Conservation (phyloP, 2,797 vertebrate species). For the Nasua narica region DNA sequence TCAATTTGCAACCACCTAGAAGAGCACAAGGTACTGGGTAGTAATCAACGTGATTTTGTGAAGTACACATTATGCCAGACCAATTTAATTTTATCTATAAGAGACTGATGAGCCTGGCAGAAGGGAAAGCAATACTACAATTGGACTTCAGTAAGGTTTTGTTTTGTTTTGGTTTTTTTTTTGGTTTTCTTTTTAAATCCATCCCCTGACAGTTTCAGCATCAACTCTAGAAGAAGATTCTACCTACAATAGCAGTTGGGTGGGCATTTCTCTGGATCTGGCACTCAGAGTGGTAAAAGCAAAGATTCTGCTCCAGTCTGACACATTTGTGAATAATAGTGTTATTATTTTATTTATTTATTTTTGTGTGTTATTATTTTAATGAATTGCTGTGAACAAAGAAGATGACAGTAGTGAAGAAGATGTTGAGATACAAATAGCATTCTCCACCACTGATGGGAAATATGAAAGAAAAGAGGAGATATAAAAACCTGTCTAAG, state of each 20-base stretch:
- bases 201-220: neutral
- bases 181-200: neutral
- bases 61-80: constrained; percentile 59
- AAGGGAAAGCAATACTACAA: constrained; percentile 28
- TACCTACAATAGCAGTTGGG: neutral
- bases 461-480: constrained; percentile 2
- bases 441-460: neutral
- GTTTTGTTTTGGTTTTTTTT: neutral
- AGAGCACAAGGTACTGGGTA: constrained; percentile 36
- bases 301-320: neutral
- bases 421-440: neutral
- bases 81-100: constrained; percentile 60
- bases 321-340: neutral
- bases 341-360: neutral
- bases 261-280: neutral
- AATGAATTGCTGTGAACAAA: neutral
- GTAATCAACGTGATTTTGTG: constrained; percentile 59
- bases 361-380: neutral
- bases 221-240: neutral
- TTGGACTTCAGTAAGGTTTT: neutral
- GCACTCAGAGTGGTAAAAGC: neutral
- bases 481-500: neutral
- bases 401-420: neutral
- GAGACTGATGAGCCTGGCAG: constrained; percentile 5
- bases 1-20: constrained; percentile 66